These are phyloP conservation scores for Tapirus terrestris DNA, from an alignment of 2,113 vertebrate genomes.

Conservation along the genomic window DNA sequence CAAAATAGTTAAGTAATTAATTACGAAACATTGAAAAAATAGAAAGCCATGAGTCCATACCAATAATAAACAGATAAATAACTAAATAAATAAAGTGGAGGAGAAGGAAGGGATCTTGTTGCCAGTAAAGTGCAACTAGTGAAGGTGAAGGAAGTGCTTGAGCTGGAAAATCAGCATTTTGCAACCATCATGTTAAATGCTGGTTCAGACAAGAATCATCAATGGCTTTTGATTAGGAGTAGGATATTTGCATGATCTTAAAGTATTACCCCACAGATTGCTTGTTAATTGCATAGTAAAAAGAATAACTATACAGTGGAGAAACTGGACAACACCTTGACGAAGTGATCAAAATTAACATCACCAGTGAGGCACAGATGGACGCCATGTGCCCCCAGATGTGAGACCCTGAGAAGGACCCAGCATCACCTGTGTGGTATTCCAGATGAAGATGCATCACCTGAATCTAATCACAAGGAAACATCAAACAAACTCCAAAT, in stretches of 20 bases:
- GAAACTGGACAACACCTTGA: not conserved
- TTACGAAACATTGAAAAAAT: constrained; percentile 1
- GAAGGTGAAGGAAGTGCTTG: not conserved
- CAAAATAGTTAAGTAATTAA: constrained; percentile 24
- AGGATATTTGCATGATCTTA: not conserved
- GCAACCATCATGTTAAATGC: not conserved
- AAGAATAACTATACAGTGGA: not conserved
- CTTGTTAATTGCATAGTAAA: not conserved
- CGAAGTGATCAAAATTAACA: not conserved
- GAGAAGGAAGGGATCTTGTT: not conserved
- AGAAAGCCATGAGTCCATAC: not conserved
- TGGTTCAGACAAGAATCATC: not conserved
- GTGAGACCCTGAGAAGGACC: not conserved
- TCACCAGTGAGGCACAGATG: not conserved
- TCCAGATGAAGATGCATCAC: not conserved
- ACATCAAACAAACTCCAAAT: not conserved
- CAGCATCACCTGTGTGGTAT: not conserved
- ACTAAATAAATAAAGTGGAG: not conserved
- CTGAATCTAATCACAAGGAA: not conserved
- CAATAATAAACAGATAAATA: constrained; percentile 5
- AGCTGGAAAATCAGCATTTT: constrained; percentile 18
- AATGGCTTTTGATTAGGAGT: not conserved
- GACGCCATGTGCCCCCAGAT: not conserved
- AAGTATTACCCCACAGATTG: not conserved
- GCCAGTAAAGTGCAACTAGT: not conserved